Conservation (phyloP, 1,140 invertebrate genomes). For the Dreissena rostriformis region DNA sequence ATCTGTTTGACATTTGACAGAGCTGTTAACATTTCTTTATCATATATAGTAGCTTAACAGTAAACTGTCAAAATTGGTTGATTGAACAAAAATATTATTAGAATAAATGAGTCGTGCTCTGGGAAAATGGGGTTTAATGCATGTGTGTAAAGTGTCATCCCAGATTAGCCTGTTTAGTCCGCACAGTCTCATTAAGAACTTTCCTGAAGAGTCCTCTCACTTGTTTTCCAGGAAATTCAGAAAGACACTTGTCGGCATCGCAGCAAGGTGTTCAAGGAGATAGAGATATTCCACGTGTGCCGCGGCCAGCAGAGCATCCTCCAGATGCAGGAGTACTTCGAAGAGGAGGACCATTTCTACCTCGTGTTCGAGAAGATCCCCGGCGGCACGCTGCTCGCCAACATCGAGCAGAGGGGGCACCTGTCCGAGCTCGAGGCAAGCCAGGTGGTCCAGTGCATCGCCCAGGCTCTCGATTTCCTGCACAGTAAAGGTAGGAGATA, state of each 20-base stretch:
- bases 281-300: constrained; percentile 99
- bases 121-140: too few relatives aligned
- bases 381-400: constrained; percentile 91
- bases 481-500: constrained; percentile 88
- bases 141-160: too few relatives aligned
- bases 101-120: too few relatives aligned
- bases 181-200: too few relatives aligned
- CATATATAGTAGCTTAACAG: too few relatives aligned
- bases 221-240: constrained; percentile 89
- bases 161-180: too few relatives aligned
- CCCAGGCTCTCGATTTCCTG: constrained; percentile 95
- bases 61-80: too few relatives aligned
- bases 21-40: too few relatives aligned
- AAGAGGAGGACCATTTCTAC: constrained; percentile 97
- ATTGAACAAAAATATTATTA: too few relatives aligned
- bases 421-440: constrained; percentile 98
- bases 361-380: constrained; percentile 99
- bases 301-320: constrained; percentile 98
- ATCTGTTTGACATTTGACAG: too few relatives aligned
- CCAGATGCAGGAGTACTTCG: constrained; percentile 98
- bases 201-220: not conserved
- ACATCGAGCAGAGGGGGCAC: constrained; percentile 95
- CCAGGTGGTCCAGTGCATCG: constrained; percentile 95
- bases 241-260: constrained; percentile 96
- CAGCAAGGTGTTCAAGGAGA: constrained; percentile 97